Percentiles rank a stretch among this genome's conserved stretches.
Evolutionary conservation across 2,797 vertebrate species (phyloP).

Genomic region (Myoxocephalus aenaeus): DNA sequence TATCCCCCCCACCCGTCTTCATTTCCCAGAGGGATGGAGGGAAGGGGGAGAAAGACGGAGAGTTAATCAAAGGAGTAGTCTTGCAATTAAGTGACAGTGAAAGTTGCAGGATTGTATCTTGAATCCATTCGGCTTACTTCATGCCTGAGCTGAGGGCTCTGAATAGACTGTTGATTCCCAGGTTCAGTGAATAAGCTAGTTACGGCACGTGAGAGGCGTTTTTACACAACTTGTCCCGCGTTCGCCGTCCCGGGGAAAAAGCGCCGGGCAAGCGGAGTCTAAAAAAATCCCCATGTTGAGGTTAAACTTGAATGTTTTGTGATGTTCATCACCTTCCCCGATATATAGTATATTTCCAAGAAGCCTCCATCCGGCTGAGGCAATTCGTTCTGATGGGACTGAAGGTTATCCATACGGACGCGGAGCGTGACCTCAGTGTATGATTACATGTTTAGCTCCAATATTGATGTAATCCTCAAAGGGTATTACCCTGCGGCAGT

Average conservation of each 20-base stretch:
- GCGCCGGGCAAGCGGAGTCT: constrained; percentile 20
- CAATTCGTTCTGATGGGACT: constrained; percentile 59
- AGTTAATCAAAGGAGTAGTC: constrained; percentile 77
- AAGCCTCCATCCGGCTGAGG: constrained; percentile 29
- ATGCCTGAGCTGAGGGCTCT: constrained; percentile 65
- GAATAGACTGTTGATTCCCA: constrained; percentile 59
- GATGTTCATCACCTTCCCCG: constrained; percentile 52
- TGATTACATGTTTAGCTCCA: constrained; percentile 78
- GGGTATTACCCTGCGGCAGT: constrained; percentile 61
- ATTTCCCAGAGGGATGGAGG: constrained; percentile 57
- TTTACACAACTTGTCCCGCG: constrained; percentile 38
- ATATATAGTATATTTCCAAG: constrained; percentile 61
- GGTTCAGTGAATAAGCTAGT: constrained; percentile 56
- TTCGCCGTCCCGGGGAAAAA: constrained; percentile 3
- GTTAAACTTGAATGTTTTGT: constrained; percentile 53
- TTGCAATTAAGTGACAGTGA: constrained; percentile 77
- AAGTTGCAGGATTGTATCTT: constrained; percentile 58
- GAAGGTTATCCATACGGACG: constrained; percentile 70
- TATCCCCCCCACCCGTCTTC: not conserved
- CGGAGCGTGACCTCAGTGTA: constrained; percentile 55
- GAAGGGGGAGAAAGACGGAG: constrained; percentile 33
- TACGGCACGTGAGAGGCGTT: constrained; percentile 47
- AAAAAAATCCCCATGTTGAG: constrained; percentile 26
- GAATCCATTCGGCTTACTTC: constrained; percentile 72
- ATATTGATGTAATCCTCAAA: constrained; percentile 78